phyloP scores from a whole-genome alignment of 2,113 vertebrate genomes.

The Geococcyx californianus region DNA sequence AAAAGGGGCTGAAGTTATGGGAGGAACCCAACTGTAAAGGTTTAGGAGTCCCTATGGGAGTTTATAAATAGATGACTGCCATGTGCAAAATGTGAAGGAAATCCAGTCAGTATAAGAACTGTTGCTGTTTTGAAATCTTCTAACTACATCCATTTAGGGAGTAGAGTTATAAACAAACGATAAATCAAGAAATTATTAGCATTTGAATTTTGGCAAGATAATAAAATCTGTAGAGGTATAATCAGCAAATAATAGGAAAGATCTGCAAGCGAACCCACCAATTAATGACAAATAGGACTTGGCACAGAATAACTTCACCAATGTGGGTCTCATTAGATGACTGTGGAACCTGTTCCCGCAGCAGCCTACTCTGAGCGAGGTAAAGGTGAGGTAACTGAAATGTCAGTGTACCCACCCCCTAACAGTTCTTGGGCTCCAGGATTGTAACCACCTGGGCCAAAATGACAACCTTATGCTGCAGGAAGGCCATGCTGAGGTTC shows the following conservation, averaged over 20 bases:
- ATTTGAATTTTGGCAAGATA: slow-evolving; percentile 75
- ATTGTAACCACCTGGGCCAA: slow-evolving; percentile 78
- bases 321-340: slow-evolving; percentile 79
- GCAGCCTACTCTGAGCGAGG: slow-evolving; percentile 61
- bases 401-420: slow-evolving; percentile 49
- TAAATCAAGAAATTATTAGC: slow-evolving; percentile 76
- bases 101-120: slow-evolving; percentile 45
- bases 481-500: neutral
- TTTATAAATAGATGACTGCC: slow-evolving; percentile 59
- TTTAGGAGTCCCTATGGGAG: slow-evolving; percentile 51
- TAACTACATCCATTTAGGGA: slow-evolving; percentile 40
- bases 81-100: slow-evolving; percentile 61
- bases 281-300: slow-evolving; percentile 75
- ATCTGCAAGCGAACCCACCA: slow-evolving; percentile 69
- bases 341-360: slow-evolving; percentile 68
- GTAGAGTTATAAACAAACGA: slow-evolving; percentile 72
- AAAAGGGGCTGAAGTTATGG: slow-evolving; percentile 38
- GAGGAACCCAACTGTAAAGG: slow-evolving; percentile 45
- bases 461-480: slow-evolving; percentile 76
- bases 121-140: slow-evolving; percentile 63
- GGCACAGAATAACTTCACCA: slow-evolving; percentile 57
- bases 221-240: slow-evolving; percentile 68
- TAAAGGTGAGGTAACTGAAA: slow-evolving; percentile 75
- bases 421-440: slow-evolving; percentile 28
- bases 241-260: slow-evolving; percentile 76